Base-by-base conservation (phyloP, 2,888 invertebrate species). In the Azorinus chamasolen region DNA sequence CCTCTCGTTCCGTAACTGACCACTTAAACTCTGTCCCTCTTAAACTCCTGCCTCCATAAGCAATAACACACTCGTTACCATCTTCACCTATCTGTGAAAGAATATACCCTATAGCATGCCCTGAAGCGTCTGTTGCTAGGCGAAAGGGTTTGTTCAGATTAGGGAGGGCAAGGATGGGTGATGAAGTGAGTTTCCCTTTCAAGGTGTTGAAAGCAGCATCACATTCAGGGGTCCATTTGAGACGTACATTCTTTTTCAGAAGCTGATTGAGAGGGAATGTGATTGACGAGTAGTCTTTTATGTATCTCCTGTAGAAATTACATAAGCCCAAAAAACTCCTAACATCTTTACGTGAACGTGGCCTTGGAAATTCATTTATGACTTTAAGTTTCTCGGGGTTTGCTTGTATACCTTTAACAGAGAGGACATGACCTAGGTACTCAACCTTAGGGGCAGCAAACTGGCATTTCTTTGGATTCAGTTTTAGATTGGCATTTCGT, bases 1-100 rank as follows among this genome's bases (percentile, higher is more conserved):
- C 64, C 59, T 84, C 84, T 50, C 65, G 68, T 41, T 85, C 76
- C 10, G 79, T 70, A 5, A 32, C 32, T 10, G 32, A 32, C 32
- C 32, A 32, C 10, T 32, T 32, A 10, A 32, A 32, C 10, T 32
- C 32, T 6, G 32, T 32, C 32, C 32, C 32, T 10, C 32, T 32
- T 32, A 32, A 32, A 32, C 32, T 32, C 10, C 32, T 32, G 10
- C 32, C 32, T 32, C 32, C 32, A 32, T 32, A 32, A 4, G 32
- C 4, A 32, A 32, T 32, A 10, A 32, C 32, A 32, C 10, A 10
- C 32, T 32, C 32, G 10, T 32, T 10, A 10, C 32, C 32, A 32
- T 32, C 32, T 32, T 32, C 32, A 32, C 32, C 32, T 32, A 32
- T 32, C 10, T 32, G 32, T 4, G 32, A 32, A 4, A 32, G 10